These are phyloP conservation scores for Oithona nana DNA, from an alignment of 2,888 invertebrate species.

Conservation along the genomic window DNA sequence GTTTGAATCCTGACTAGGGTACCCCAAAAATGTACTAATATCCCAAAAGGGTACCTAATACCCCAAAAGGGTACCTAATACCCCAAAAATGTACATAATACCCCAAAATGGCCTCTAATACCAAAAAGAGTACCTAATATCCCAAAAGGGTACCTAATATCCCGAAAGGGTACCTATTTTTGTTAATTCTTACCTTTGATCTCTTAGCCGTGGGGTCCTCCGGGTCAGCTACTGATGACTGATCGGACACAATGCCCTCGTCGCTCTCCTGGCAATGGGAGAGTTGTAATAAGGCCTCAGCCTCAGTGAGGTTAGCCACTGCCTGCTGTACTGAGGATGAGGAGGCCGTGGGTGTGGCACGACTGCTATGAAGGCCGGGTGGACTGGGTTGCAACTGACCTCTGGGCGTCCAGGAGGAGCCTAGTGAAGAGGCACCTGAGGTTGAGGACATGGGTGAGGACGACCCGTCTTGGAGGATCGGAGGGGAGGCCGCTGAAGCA, in stretches of 20 bases:
- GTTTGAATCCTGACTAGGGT: no score
- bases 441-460: constrained; percentile 19
- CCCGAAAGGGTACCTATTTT: no score
- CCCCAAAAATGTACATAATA: no score
- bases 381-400: no score
- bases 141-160: no score
- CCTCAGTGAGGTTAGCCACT: constrained; percentile 19
- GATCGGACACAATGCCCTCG: constrained; percentile 16
- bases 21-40: no score
- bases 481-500: constrained; percentile 21
- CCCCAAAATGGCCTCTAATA: no score
- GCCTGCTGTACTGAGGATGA: neutral
- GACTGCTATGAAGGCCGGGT: constrained; percentile 13
- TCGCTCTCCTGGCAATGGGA: constrained; percentile 13
- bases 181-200: constrained; percentile 6
- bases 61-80: no score
- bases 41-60: no score
- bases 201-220: constrained; percentile 5
- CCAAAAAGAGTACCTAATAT: no score
- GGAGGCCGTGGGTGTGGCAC: constrained; percentile 10
- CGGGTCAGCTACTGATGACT: constrained; percentile 12
- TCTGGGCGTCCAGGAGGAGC: constrained; percentile 20
- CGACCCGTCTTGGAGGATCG: constrained; percentile 14
- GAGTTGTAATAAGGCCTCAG: constrained; percentile 14
- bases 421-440: constrained; percentile 20